A percentile compares a stretch with the other conserved stretches of the same genome.
These are phyloP conservation scores for Gymnothorax javanicus DNA, from an alignment of 2,797 vertebrate genomes.

Conservation along the genomic window DNA sequence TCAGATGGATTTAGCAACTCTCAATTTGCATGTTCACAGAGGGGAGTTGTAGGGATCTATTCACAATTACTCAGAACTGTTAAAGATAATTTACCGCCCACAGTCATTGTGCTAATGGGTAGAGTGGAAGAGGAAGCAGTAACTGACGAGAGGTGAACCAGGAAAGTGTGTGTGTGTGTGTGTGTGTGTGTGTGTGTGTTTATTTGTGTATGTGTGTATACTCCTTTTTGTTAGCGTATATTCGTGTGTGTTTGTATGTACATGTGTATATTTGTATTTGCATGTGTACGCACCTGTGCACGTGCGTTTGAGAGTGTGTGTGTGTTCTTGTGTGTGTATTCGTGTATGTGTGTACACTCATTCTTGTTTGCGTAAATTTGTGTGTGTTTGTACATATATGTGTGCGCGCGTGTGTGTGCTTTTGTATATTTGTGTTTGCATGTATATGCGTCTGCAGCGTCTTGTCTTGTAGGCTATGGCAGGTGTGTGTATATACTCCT, in stretches of 20 bases:
- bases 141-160: neutral
- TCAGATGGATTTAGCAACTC: no score
- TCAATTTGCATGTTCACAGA: no score
- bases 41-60: no score
- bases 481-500: neutral
- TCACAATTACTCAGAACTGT: no score
- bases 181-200: neutral
- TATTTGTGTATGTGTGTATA: neutral
- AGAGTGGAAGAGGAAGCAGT: neutral
- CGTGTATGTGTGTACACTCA: no score
- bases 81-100: neutral
- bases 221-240: neutral
- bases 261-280: neutral
- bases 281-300: neutral
- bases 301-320: neutral
- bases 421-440: neutral
- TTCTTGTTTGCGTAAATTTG: neutral
- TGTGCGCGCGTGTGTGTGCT: neutral
- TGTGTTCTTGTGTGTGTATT: neutral
- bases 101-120: neutral
- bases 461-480: no score
- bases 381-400: neutral
- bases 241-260: neutral
- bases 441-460: neutral
- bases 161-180: neutral